Evolutionary conservation across 2,113 vertebrate species (phyloP).

Genomic region (Pteronura brasiliensis): DNA sequence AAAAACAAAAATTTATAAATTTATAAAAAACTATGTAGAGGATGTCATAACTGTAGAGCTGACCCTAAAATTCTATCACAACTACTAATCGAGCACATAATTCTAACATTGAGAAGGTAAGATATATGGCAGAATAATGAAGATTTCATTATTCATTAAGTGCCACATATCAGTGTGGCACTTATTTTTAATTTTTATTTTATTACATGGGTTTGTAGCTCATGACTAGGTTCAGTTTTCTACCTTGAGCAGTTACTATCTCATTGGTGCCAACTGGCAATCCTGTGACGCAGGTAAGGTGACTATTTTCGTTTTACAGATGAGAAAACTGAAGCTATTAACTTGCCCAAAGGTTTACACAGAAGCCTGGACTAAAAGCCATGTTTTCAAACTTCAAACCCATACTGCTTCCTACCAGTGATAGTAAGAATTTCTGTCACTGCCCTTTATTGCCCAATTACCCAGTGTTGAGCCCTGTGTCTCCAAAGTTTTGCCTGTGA

Average conservation of each 20-base stretch:
- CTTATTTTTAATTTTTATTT: background rate
- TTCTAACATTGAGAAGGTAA: conserved; percentile 45
- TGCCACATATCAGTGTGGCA: conserved; percentile 33
- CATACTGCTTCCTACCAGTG: background rate
- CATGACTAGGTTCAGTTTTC: background rate
- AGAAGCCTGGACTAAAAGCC: background rate
- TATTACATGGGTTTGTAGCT: background rate
- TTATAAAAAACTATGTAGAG: background rate
- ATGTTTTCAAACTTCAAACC: background rate
- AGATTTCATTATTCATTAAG: conserved; percentile 5
- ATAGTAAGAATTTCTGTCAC: background rate
- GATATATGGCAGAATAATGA: conserved; percentile 67
- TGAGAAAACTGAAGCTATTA: background rate
- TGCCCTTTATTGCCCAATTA: background rate
- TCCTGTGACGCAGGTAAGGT: background rate
- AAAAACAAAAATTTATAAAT: background rate
- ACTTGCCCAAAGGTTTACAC: background rate
- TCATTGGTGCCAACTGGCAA: background rate
- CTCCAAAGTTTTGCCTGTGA: background rate
- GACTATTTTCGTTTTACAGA: background rate
- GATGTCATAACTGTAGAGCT: background rate
- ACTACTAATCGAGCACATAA: conserved; percentile 48
- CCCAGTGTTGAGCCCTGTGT: background rate
- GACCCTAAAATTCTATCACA: background rate
- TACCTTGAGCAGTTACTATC: background rate